These are phyloP conservation scores for Neopipo cinnamomea DNA, from an alignment of 2,113 vertebrate species.

Conservation along the genomic window DNA sequence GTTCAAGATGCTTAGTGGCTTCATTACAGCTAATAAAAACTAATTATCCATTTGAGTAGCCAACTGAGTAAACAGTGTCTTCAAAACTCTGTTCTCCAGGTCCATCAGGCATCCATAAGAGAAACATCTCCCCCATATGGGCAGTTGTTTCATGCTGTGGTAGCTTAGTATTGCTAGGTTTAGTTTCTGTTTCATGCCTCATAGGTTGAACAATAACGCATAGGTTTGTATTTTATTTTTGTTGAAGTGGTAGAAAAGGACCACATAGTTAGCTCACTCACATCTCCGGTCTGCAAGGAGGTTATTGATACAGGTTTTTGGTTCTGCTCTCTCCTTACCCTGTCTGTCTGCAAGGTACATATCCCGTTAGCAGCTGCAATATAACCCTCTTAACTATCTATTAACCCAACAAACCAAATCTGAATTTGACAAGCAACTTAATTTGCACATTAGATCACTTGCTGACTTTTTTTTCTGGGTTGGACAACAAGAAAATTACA, in stretches of 20 bases:
- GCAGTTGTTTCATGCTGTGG: not conserved
- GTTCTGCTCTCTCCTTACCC: not conserved
- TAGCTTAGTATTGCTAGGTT: not conserved
- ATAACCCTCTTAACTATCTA: not conserved
- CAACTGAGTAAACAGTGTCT: conserved; percentile 34
- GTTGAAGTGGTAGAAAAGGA: not conserved
- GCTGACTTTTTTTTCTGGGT: not conserved
- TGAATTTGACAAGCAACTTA: not conserved
- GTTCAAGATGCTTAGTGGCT: conserved; percentile 8
- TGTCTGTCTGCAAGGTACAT: not conserved
- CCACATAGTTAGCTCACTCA: not conserved
- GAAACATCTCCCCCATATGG: not conserved
- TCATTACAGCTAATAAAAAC: conserved; percentile 17
- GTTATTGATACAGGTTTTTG: not conserved
- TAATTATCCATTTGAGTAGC: conserved; percentile 44
- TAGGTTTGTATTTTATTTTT: not conserved
- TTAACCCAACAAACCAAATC: not conserved
- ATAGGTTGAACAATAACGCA: not conserved
- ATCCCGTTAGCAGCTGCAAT: not conserved
- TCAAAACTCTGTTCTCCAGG: not conserved
- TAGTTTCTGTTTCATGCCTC: not conserved
- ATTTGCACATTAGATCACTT: not conserved
- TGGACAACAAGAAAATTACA: not conserved
- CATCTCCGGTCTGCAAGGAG: not conserved
- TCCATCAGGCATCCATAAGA: not conserved